Evolutionary conservation across 2,797 vertebrate genomes (phyloP).

Genomic region (Telmatherina bonti): DNA sequence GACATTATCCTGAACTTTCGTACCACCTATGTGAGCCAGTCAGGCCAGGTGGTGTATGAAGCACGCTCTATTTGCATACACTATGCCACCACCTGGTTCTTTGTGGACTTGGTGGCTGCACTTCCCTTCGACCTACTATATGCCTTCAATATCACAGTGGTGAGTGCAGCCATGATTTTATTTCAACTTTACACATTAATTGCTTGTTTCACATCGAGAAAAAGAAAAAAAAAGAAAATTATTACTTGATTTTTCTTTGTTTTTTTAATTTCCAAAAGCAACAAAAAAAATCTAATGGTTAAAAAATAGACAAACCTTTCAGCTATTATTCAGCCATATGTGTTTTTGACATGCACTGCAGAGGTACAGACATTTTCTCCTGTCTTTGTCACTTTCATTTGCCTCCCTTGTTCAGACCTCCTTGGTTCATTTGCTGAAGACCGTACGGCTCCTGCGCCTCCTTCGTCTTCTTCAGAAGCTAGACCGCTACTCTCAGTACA

Average conservation of each 20-base stretch:
- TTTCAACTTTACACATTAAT: not conserved
- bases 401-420: conserved; percentile 84
- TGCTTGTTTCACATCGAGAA: not conserved
- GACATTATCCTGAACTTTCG: conserved; percentile 98
- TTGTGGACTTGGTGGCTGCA: conserved; percentile 95
- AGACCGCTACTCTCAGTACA: conserved; percentile 98
- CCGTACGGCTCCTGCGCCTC: conserved; percentile 91
- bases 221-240: not conserved
- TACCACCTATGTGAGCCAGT: conserved; percentile 95
- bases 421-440: conserved; percentile 95
- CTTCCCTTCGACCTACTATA: conserved; percentile 97
- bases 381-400: not conserved
- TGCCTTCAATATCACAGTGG: conserved; percentile 96
- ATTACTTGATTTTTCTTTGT: too few relatives aligned
- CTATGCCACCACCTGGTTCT: conserved; percentile 98
- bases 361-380: not conserved
- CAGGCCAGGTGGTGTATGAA: conserved; percentile 95
- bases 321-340: too few relatives aligned
- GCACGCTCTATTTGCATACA: conserved; percentile 95
- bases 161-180: conserved; percentile 75
- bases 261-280: too few relatives aligned
- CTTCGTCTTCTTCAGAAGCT: conserved; percentile 95
- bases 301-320: too few relatives aligned
- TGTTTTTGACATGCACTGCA: not conserved
- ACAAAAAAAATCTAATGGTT: too few relatives aligned